Percentiles rank a stretch among this genome's conserved stretches.
phyloP scores from a whole-genome alignment of 1,140 invertebrate species.

The Oscheius sp. region DNA sequence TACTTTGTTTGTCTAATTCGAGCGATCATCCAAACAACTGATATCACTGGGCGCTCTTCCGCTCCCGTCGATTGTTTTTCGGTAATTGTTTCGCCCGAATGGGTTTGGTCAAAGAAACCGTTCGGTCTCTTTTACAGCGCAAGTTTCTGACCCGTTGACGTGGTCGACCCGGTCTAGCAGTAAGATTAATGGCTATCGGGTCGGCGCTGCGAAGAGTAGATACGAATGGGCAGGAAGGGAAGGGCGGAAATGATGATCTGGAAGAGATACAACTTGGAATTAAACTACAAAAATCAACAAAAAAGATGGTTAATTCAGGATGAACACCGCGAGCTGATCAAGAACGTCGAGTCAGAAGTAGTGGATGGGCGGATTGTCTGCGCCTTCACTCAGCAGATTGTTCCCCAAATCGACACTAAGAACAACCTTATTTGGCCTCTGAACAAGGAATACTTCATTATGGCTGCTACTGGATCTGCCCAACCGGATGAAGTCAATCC shows the following conservation, averaged over 20 bases:
- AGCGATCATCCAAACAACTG: too few species aligned
- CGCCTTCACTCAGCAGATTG: conserved; percentile 22
- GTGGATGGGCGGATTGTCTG: conserved; percentile 13
- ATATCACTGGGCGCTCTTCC: too few species aligned
- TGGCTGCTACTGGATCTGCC: conserved; percentile 24
- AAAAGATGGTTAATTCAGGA: too few species aligned
- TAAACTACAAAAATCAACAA: background rate
- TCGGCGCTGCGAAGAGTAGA: background rate
- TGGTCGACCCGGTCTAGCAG: background rate
- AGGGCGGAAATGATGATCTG: background rate
- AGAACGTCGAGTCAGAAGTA: conserved; percentile 6
- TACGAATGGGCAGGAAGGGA: background rate
- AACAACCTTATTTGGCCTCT: conserved; percentile 19
- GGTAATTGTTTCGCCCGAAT: too few species aligned
- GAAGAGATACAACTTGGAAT: background rate
- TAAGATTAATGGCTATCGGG: background rate
- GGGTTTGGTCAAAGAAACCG: too few species aligned
- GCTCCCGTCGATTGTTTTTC: too few species aligned
- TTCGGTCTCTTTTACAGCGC: too few species aligned
- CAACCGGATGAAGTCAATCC: conserved; percentile 28
- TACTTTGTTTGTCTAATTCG: too few species aligned
- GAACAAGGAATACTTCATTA: background rate
- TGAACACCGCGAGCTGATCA: conserved; percentile 12
- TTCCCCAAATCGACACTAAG: conserved; percentile 25
- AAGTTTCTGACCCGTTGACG: background rate